Percentiles rank a stretch among this genome's conserved stretches.
phyloP scores from a whole-genome alignment of 2,797 vertebrate species.

The Oophaga sylvatica region DNA sequence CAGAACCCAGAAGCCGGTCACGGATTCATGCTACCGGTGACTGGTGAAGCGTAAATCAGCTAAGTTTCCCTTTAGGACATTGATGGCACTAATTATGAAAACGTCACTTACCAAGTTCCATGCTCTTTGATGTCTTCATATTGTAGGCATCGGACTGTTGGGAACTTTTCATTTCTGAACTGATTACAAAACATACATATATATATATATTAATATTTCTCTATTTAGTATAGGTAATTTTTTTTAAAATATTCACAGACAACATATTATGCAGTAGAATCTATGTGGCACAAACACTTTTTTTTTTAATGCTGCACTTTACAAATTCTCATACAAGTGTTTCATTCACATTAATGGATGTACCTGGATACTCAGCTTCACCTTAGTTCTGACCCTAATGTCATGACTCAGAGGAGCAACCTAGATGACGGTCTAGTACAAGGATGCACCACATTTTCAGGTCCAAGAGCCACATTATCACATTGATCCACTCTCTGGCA shows the following conservation, averaged over 20 bases:
- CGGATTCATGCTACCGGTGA: too few species aligned
- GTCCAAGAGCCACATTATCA: too few species aligned
- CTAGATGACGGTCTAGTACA: not conserved
- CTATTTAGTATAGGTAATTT: not conserved
- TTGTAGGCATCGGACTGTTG: constrained; percentile 81
- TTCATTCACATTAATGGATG: not conserved
- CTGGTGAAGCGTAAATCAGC: too few species aligned
- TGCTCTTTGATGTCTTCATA: constrained; percentile 93
- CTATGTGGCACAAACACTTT: not conserved
- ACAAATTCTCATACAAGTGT: not conserved
- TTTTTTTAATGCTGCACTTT: not conserved
- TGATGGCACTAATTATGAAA: too few species aligned
- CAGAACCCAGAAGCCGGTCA: too few species aligned
- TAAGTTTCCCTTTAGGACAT: too few species aligned
- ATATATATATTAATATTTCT: not conserved
- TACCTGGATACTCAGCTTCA: not conserved
- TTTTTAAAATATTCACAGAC: not conserved
- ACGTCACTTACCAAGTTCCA: constrained; percentile 89
- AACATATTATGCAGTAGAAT: not conserved
- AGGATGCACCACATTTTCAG: too few species aligned
- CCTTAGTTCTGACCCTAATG: too few species aligned
- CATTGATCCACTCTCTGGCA: too few species aligned
- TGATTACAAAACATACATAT: constrained; percentile 64
- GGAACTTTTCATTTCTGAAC: constrained; percentile 70
- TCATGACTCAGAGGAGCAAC: not conserved